Conservation (phyloP, 2,888 invertebrate species). For the Dryobotodes eremita region DNA sequence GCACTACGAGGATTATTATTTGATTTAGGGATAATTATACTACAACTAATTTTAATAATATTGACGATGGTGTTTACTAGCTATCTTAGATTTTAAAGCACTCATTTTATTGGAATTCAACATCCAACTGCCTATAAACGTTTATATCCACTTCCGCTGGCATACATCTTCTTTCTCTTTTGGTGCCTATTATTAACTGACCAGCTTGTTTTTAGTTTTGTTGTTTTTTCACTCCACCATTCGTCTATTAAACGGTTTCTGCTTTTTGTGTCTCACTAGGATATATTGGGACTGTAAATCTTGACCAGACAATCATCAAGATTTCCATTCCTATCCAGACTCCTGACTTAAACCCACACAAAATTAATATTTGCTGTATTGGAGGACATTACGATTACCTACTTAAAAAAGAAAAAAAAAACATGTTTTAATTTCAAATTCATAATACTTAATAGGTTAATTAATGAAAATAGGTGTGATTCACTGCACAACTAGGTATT, state of each 20-base stretch:
- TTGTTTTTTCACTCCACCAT: too few species aligned
- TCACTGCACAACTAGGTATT: constrained; percentile 21
- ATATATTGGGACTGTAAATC: background rate
- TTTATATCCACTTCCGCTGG: background rate
- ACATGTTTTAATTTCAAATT: background rate
- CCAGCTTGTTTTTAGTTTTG: background rate
- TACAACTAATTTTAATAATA: background rate
- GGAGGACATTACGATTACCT: background rate
- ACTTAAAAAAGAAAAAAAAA: too few species aligned
- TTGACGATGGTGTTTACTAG: background rate
- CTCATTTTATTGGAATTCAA: constrained; percentile 3
- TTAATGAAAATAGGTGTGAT: background rate
- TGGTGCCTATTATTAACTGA: background rate
- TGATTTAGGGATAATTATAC: background rate
- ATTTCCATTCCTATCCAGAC: background rate
- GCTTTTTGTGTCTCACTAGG: background rate
- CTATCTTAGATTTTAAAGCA: background rate
- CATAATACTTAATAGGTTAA: background rate
- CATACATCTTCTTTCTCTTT: background rate
- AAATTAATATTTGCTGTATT: background rate
- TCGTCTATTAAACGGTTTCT: background rate
- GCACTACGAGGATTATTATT: background rate
- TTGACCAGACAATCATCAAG: background rate
- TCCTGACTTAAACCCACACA: too few species aligned
- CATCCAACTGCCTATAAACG: background rate